These are phyloP conservation scores for Anguilla marmorata DNA, from an alignment of 2,797 vertebrate genomes.

Conservation along the genomic window DNA sequence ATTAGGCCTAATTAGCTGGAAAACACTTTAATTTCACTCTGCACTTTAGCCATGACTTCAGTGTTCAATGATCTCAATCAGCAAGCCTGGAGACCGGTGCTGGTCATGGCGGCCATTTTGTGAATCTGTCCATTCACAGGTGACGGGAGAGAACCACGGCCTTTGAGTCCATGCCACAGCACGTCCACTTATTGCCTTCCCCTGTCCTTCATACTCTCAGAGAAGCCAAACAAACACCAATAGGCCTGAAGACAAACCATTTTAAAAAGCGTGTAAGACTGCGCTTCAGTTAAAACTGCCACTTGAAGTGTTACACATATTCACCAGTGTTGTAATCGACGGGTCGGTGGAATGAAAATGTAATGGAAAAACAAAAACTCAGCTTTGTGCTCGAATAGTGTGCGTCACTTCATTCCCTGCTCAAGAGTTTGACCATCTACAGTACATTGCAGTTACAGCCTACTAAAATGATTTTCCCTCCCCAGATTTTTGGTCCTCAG, in stretches of 20 bases:
- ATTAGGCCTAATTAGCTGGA: not conserved
- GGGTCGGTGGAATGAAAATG: not conserved
- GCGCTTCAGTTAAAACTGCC: not conserved
- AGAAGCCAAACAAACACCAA: not conserved
- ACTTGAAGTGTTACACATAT: slow-evolving; percentile 1
- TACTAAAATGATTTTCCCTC: not conserved
- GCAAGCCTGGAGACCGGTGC: not conserved
- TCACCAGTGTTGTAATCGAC: not conserved
- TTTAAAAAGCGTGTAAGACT: not conserved
- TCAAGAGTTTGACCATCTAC: not conserved
- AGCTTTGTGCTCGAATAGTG: not conserved
- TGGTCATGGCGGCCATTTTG: not conserved
- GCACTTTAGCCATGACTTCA: slow-evolving; percentile 15
- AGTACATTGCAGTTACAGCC: not conserved
- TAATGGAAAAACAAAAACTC: not conserved
- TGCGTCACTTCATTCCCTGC: not conserved
- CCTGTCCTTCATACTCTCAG: not conserved
- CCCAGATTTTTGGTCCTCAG: not conserved
- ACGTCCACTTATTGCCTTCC: not conserved
- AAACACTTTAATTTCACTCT: slow-evolving; percentile 1
- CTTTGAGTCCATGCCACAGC: not conserved
- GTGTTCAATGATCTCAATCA: not conserved
- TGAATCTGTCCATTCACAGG: not conserved
- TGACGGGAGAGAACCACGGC: not conserved
- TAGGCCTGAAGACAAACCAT: not conserved